Evolutionary conservation across 2,113 vertebrate species (phyloP).

Genomic region (Dromiciops gliroides): DNA sequence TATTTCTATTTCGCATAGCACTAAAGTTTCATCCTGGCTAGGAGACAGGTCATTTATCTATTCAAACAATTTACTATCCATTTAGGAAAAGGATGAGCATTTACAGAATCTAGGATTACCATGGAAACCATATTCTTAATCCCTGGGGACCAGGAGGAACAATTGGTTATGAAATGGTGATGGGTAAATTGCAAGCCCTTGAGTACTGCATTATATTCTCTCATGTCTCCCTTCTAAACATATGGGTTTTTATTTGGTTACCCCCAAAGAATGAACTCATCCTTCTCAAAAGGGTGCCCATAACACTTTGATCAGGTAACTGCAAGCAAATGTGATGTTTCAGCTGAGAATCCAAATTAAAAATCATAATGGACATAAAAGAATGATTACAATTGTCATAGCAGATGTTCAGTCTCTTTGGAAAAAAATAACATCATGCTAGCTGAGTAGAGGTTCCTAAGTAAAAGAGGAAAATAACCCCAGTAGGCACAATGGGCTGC

Average conservation of each 20-base stretch:
- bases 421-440: constrained; percentile 47
- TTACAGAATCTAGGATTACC: constrained; percentile 81
- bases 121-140: constrained; percentile 84
- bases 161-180: constrained; percentile 78
- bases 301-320: constrained; percentile 69
- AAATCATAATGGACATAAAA: constrained; percentile 65
- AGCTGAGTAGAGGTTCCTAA: constrained; percentile 22
- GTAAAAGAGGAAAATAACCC: constrained; percentile 50
- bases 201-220: constrained; percentile 71
- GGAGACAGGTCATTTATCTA: constrained; percentile 78
- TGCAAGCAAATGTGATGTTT: constrained; percentile 63
- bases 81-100: constrained; percentile 77
- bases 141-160: constrained; percentile 54
- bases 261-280: constrained; percentile 53
- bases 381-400: constrained; percentile 59
- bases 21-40: constrained; percentile 70
- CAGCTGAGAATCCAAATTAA: constrained; percentile 70
- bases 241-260: constrained; percentile 69
- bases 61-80: constrained; percentile 75
- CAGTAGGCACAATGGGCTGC: neutral
- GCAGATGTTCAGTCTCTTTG: constrained; percentile 62
- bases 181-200: constrained; percentile 77
- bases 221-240: constrained; percentile 67
- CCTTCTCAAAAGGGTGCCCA: constrained; percentile 61
- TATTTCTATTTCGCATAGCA: constrained; percentile 74